Conservation (phyloP, 2,797 vertebrate genomes). For the Lithobates sylvaticus region DNA sequence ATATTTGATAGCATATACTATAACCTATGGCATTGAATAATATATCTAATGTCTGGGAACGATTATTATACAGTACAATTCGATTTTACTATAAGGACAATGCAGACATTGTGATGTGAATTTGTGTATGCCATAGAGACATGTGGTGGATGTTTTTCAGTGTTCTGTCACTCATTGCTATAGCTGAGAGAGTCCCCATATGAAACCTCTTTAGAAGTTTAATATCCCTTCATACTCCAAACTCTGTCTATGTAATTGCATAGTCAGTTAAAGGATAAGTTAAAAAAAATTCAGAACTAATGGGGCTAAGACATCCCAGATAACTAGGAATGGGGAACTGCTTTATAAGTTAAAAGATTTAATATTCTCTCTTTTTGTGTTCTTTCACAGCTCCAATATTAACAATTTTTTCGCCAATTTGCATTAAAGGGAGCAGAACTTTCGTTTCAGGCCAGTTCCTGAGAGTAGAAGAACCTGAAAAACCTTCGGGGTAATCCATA, state of each 20-base stretch:
- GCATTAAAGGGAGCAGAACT: neutral
- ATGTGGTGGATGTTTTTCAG: neutral
- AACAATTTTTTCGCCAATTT: neutral
- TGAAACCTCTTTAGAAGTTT: neutral
- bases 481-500: neutral
- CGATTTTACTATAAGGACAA: constrained; percentile 45
- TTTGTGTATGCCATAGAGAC: neutral
- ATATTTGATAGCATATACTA: constrained; percentile 56
- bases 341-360: neutral
- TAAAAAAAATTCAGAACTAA: neutral
- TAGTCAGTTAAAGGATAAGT: no score
- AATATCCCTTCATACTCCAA: neutral
- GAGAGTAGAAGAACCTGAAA: neutral
- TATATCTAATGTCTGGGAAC: constrained; percentile 29
- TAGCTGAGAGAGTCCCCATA: neutral
- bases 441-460: neutral
- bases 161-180: neutral
- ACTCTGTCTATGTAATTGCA: no score
- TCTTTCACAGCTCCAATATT: neutral
- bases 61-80: constrained; percentile 18
- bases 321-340: neutral
- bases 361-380: neutral
- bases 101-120: constrained; percentile 17
- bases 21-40: constrained; percentile 47
- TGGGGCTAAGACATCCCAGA: neutral